Conservation (phyloP, 2,113 vertebrate genomes). For the Globicephala melas region DNA sequence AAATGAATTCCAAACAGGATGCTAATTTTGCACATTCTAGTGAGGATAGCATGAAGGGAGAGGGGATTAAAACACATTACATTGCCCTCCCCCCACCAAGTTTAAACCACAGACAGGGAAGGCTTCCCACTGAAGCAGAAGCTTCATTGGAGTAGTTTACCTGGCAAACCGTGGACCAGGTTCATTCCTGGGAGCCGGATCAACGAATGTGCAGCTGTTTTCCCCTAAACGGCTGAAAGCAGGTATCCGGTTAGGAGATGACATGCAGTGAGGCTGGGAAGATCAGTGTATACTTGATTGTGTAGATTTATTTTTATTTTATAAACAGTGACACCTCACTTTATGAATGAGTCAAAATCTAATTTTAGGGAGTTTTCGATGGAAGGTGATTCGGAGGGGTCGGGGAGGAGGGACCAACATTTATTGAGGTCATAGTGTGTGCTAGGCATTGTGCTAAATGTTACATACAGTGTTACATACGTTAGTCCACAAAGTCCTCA, state of each 20-base stretch:
- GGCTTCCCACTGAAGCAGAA: conserved; percentile 29
- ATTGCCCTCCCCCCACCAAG: not conserved
- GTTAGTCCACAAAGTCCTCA: not conserved
- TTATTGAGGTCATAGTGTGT: not conserved
- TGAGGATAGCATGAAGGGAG: not conserved
- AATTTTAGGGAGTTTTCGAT: not conserved
- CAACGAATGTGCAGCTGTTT: conserved; percentile 17
- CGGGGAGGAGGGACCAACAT: not conserved
- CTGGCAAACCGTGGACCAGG: not conserved
- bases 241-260: not conserved
- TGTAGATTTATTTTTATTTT: conserved; percentile 7
- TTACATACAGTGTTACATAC: not conserved
- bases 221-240: not conserved
- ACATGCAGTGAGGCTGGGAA: not conserved
- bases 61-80: not conserved
- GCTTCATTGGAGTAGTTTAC: not conserved
- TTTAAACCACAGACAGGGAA: conserved; percentile 14
- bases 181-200: conserved; percentile 31
- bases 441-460: not conserved
- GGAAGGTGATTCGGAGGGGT: not conserved
- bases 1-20: not conserved
- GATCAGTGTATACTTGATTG: not conserved
- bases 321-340: not conserved
- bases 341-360: not conserved
- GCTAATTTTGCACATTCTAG: not conserved